Evolutionary conservation across 2,113 vertebrate genomes (phyloP), one percentile per base, ranked within the genome.

Genomic region (Orthonyx spaldingii): DNA sequence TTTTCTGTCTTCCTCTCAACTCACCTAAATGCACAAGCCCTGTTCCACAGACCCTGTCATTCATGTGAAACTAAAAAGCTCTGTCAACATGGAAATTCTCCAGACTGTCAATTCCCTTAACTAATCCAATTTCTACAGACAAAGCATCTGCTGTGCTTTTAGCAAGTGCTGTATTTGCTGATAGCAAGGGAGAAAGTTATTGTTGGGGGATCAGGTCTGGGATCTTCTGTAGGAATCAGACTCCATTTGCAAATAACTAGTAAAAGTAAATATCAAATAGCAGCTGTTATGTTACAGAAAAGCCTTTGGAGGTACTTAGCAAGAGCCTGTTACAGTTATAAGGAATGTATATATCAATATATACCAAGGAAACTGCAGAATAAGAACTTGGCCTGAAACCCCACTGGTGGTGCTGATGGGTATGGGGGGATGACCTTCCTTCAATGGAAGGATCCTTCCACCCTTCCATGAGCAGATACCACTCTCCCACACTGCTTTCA

Each of bases 1-100:
- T 88, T 89, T 83, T 72, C 33, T 89, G 47, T 70, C 44, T 78
- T 59, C 53, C 30, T 66, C 47, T 75, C 55, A 49, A 44, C 39
- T 41, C 44, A 85, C 17, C 69, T 87, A 81, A 93, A 78, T 49
- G 50, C 61, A 75, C 41, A 60, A 66, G 23, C 17, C 88, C 46
- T 83, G 41, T 78, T 89, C 72, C 44, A 72, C 57, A 76, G 87
- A 42, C 41, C 41, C 50, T 78, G 66, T 79, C 33, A 32, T 66
- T 92, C 65, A 65, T 18, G 39, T 91, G 93, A 69, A 79, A 83
- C 59, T 92, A 92, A 82, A 95, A 84, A 75, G 66, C 33, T 93
- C 84, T 77, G 75, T 90, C 75, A 95, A 90, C 75, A 66, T 50
- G 59, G 55, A 87, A 83, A 72, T 79, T 63, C 78, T 93, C 52